Base-by-base conservation (phyloP, 1,140 invertebrate species). In the Tribolium madens region DNA sequence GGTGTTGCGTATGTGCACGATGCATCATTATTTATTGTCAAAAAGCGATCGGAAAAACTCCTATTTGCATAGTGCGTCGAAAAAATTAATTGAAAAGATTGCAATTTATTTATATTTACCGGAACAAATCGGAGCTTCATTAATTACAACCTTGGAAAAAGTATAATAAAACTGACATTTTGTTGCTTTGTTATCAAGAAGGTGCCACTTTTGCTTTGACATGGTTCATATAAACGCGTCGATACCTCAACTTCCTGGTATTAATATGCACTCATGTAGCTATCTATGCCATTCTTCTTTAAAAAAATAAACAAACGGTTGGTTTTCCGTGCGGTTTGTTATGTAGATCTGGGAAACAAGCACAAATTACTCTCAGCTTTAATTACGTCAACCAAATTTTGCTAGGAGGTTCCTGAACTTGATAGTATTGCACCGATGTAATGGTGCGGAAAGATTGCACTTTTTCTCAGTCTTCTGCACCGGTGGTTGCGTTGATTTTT, bases 81-180 rank as follows among this genome's bases (percentile, higher is more conserved):
- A 64, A 64, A 64, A 64, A 64, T 64, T 64, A 64, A 64, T 64
- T 64, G 57, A 64, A 64, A 64, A 64, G 14, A 57, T n/a, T 64
- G 57, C 57, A 64, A 64, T 64, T 31, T 64, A n/a, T 3, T 33
- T 33, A 18, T 64, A 64, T 64, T 31, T 33, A 64, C 57, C 57
- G 57, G 57, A 64, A 64, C 57, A 64, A 64, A 64, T 64, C 57
- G 57, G n/a, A 2, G 57, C 12, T 31, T 64, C 31, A 42, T 64
- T 64, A 64, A 64, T 64, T 64, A 33, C 17, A 64, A 2, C n/a
- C 9, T 2, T 4, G 26, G 4, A 64, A 64, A 64, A 64, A 64
- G 21, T 31, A n/a, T 64, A 64, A 64, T 64, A 31, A 64, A 64
- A 14, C 31, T 26, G 26, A 33, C 52, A 57, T 21, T 57, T 57